Evolutionary conservation across 1,140 invertebrate species (phyloP).

Genomic region (Nomia melanderi): DNA sequence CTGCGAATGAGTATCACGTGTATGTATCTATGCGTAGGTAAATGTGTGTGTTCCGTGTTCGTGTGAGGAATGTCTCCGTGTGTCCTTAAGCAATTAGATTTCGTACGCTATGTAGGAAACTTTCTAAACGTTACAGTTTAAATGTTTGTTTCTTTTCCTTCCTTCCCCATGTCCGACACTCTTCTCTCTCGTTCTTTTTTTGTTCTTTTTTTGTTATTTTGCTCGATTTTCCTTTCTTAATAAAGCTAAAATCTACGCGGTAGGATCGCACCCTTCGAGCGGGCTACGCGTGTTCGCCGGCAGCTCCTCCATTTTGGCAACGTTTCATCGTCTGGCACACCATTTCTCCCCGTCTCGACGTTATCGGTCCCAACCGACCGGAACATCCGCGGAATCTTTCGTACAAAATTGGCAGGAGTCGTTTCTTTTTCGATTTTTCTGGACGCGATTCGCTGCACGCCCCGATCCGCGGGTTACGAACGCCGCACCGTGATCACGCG

Average conservation of each 20-base stretch:
- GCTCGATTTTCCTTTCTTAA: neutral
- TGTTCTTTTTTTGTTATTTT: neutral
- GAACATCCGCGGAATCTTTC: conserved; percentile 32
- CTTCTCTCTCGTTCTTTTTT: no score
- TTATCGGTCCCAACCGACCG: conserved; percentile 8
- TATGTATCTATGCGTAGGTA: conserved; percentile 15
- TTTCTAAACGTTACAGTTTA: conserved; percentile 58
- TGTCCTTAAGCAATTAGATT: conserved; percentile 55
- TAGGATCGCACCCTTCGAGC: conserved; percentile 44
- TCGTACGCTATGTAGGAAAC: conserved; percentile 55
- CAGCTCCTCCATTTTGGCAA: conserved; percentile 24
- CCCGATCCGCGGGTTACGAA: neutral
- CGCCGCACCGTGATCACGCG: neutral
- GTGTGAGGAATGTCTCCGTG: conserved; percentile 4
- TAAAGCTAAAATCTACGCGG: conserved; percentile 51
- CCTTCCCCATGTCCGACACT: neutral
- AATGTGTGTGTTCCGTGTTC: neutral
- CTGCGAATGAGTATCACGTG: conserved; percentile 37
- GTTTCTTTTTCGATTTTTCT: conserved; percentile 7
- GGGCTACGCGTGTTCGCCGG: conserved; percentile 7
- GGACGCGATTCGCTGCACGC: conserved; percentile 13
- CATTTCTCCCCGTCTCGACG: neutral
- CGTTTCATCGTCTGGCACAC: conserved; percentile 20
- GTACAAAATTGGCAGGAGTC: conserved; percentile 49
- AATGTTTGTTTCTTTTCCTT: conserved; percentile 24